Conservation (phyloP, 2,888 invertebrate genomes). For the Lissocephala sabroskyi region DNA sequence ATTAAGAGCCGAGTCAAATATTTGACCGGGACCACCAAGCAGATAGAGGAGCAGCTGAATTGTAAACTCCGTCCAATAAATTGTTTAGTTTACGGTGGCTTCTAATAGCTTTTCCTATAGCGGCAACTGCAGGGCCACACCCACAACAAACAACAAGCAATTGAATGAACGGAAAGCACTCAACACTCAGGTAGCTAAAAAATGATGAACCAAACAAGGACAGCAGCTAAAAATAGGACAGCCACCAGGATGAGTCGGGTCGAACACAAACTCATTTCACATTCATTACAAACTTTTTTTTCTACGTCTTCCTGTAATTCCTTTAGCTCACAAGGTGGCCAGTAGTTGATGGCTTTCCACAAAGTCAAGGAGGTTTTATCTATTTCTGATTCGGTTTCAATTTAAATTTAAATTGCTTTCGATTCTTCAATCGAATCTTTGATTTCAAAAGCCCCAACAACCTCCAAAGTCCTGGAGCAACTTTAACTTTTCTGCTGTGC, state of each 20-base stretch:
- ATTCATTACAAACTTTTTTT: conserved; percentile 33
- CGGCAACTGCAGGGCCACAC: conserved; percentile 17
- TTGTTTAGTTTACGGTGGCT: conserved; percentile 48
- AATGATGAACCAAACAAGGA: not conserved
- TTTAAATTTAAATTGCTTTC: not conserved
- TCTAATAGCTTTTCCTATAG: conserved; percentile 47
- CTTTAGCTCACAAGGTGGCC: too few species aligned
- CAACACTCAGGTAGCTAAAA: not conserved
- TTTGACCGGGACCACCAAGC: conserved; percentile 52
- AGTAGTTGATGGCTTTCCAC: not conserved
- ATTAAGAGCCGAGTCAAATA: conserved; percentile 50
- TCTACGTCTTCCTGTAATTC: conserved; percentile 8
- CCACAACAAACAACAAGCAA: not conserved
- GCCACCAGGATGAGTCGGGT: too few species aligned
- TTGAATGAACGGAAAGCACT: not conserved
- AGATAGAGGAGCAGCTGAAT: conserved; percentile 7
- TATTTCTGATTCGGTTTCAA: not conserved
- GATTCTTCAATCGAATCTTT: not conserved
- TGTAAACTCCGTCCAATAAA: conserved; percentile 48
- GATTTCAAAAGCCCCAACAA: not conserved
- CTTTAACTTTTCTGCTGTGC: too few species aligned
- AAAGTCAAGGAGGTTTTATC: conserved; percentile 1
- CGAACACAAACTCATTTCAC: conserved; percentile 25
- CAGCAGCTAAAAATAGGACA: not conserved
- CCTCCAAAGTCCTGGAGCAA: too few species aligned